Base-by-base conservation (phyloP, 2,113 vertebrate species). In the Vulpes ferrilata region DNA sequence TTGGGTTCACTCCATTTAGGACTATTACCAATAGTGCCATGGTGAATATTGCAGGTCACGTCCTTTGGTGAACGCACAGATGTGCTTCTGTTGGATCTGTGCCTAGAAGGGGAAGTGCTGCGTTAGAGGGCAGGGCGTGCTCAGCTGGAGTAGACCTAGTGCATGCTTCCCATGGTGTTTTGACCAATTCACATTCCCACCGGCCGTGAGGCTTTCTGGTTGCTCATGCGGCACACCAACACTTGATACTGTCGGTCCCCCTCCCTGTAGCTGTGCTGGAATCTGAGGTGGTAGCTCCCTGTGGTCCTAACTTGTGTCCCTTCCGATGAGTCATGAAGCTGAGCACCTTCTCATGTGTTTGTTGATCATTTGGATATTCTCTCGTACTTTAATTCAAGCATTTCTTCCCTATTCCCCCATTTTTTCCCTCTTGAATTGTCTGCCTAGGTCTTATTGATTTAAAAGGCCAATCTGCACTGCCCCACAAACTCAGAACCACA, bases 121-220 rank as follows among this genome's bases (percentile, higher is more conserved):
- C 51, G 38, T 16, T 22, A 9, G 59, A 59, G 38, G 22, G 81
- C 1, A 8, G 51, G 48, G 22, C 22, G 2, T 7, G 12, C 30
- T 51, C 32, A 5, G 0, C 2, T 23, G 7, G 5, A 48, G 78
- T 4, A 55, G 53, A 69, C 22, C n/a, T 1, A 15, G 19, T 3
- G 0, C 12, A 3, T 0, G 1, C 81, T 35, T 60, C 48, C 35
- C 69, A 2, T 1, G 0, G 22, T 8, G 10, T 6, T 22, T n/a
- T 48, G 0, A 4, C 55, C 43, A 1, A 2, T 2, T 55, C 4
- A 23, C 22, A 11, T 6, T 17, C 57, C 55, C 22, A 0, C n/a
- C 12, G 1, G 64, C 22, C 0, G n/a, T 3, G 1, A 3, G 51
- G 48, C 1, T 19, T 30, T 81, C 80, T 32, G 0, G 65, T 9